These are phyloP conservation scores for Lasiommata megera DNA, from an alignment of 2,888 invertebrate genomes.

Conservation along the genomic window DNA sequence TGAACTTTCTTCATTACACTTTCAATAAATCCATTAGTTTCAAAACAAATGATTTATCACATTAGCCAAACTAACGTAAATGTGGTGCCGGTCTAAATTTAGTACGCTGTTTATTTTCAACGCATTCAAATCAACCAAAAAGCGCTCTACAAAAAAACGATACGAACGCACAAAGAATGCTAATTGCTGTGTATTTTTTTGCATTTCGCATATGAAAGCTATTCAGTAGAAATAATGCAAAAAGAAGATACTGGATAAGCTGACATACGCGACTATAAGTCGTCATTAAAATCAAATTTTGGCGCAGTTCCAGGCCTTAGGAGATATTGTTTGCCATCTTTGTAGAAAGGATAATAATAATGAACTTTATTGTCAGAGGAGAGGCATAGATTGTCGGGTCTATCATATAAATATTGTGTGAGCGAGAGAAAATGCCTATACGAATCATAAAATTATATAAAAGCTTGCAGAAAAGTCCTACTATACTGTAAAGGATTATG, in stretches of 20 bases:
- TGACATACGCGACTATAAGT: constrained; percentile 68
- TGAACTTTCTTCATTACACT: not conserved
- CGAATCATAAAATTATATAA: too few species aligned
- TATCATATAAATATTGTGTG: constrained; percentile 45
- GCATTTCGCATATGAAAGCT: constrained; percentile 26
- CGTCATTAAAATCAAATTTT: constrained; percentile 78
- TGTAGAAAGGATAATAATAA: constrained; percentile 54
- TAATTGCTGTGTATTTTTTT: constrained; percentile 25
- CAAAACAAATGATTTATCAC: not conserved
- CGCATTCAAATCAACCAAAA: constrained; percentile 6
- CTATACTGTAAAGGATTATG: too few species aligned
- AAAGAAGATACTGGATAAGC: constrained; percentile 53
- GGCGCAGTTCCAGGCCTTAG: constrained; percentile 64
- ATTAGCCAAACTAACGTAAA: not conserved
- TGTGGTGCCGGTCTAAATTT: not conserved
- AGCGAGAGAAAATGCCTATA: constrained; percentile 13
- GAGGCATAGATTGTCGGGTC: constrained; percentile 46
- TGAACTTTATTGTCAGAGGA: constrained; percentile 36
- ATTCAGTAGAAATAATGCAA: constrained; percentile 35
- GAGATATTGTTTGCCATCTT: constrained; percentile 70
- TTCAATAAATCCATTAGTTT: not conserved
- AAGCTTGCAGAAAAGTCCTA: too few species aligned
- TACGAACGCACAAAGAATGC: constrained; percentile 19
- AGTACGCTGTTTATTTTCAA: constrained; percentile 1
- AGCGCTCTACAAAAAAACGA: constrained; percentile 8